A percentile compares a stretch with the other conserved stretches of the same genome.
These are phyloP conservation scores for Oncorhynchus clarkii DNA, from an alignment of 2,113 vertebrate species.

Conservation along the genomic window DNA sequence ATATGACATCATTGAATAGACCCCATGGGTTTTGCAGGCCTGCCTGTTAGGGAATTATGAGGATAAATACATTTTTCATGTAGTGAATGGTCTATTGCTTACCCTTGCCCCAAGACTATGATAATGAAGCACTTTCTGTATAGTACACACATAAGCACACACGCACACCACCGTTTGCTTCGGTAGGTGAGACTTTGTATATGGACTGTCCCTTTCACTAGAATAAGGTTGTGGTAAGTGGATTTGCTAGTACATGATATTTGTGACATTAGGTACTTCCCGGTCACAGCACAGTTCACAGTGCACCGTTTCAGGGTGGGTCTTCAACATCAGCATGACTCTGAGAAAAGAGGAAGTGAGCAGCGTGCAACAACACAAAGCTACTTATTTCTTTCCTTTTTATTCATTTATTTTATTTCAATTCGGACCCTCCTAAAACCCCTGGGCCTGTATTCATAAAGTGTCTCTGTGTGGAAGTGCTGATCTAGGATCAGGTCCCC, in stretches of 20 bases:
- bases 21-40: too few relatives aligned
- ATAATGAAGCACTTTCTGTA: too few relatives aligned
- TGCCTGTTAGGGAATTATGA: too few relatives aligned
- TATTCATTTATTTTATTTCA: neutral
- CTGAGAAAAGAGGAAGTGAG: conserved; percentile 57
- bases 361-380: neutral
- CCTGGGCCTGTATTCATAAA: too few relatives aligned
- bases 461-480: too few relatives aligned
- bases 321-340: conserved; percentile 15
- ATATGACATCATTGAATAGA: too few relatives aligned
- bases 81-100: too few relatives aligned
- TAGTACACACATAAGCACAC: too few relatives aligned
- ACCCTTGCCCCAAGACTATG: too few relatives aligned
- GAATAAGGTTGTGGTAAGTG: neutral
- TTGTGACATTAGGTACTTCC: conserved; percentile 68
- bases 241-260: conserved; percentile 31
- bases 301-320: conserved; percentile 43
- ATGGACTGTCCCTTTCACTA: conserved; percentile 50
- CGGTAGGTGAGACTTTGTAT: neutral
- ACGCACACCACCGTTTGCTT: too few relatives aligned
- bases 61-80: too few relatives aligned
- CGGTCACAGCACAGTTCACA: conserved; percentile 38
- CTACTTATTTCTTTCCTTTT: neutral
- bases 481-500: too few relatives aligned
- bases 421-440: neutral